Conservation (phyloP, 1,140 invertebrate species). For the Bilobella aurantiaca region DNA sequence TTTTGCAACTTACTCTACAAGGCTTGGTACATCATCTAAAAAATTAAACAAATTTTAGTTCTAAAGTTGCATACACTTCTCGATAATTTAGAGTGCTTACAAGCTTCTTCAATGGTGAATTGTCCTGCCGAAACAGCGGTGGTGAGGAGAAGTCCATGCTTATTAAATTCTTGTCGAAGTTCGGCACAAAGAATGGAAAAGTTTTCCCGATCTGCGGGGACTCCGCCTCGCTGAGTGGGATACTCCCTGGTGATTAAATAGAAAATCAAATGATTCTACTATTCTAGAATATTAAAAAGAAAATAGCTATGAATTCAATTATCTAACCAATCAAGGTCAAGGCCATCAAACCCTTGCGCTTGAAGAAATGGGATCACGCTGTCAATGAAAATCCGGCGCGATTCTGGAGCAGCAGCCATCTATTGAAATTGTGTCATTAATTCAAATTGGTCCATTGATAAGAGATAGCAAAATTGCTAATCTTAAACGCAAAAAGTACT, state of each 20-base stretch:
- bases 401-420: constrained; percentile 44
- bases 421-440: too few species aligned
- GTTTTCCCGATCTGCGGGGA: constrained; percentile 39
- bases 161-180: constrained; percentile 43
- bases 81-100: constrained; percentile 27
- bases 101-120: constrained; percentile 27
- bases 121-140: constrained; percentile 41
- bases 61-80: too few species aligned
- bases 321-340: constrained; percentile 61
- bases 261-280: too few species aligned
- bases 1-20: constrained; percentile 3
- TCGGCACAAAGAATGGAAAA: constrained; percentile 44
- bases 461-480: too few species aligned
- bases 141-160: constrained; percentile 41
- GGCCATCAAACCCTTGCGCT: constrained; percentile 62
- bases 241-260: constrained; percentile 46
- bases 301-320: too few species aligned
- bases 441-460: not conserved
- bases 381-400: constrained; percentile 50
- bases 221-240: constrained; percentile 54
- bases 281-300: too few species aligned
- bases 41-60: not conserved
- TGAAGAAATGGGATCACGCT: constrained; percentile 49
- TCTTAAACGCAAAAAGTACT: too few species aligned
- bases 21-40: not conserved